Conservation (phyloP, 2,797 vertebrate genomes). For the Labroides dimidiatus region DNA sequence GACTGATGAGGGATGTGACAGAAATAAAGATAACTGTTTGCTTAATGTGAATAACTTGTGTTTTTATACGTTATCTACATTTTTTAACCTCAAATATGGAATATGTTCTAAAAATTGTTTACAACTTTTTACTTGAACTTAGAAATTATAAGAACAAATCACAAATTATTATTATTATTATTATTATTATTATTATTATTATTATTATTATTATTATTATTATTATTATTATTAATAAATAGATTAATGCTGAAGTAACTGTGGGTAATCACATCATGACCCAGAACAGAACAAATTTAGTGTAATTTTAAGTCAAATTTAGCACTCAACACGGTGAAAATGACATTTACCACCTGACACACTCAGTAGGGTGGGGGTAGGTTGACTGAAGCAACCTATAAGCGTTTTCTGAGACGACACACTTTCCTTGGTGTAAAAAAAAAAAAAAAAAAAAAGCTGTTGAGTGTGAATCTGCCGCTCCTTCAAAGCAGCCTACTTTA, state of each 20-base stretch:
- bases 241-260: conserved; percentile 11
- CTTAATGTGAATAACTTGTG: too few relatives aligned
- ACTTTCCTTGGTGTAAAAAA: conserved; percentile 48
- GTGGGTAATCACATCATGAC: conserved; percentile 33
- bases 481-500: conserved; percentile 73
- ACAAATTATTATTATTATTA: too few relatives aligned
- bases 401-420: conserved; percentile 37
- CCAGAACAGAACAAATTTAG: conserved; percentile 15
- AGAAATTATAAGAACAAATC: too few relatives aligned
- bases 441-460: conserved; percentile 50
- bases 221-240: background rate
- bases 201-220: too few relatives aligned
- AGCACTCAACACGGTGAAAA: conserved; percentile 36
- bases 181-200: too few relatives aligned
- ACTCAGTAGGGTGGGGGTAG: conserved; percentile 21
- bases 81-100: background rate
- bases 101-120: too few relatives aligned
- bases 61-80: background rate
- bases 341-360: conserved; percentile 44
- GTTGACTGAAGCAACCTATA: conserved; percentile 32
- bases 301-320: conserved; percentile 14
- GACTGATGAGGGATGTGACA: too few relatives aligned
- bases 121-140: too few relatives aligned
- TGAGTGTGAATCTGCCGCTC: conserved; percentile 65
- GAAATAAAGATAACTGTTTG: too few relatives aligned